A percentile compares a stretch with the other conserved stretches of the same genome.
Evolutionary conservation across 2,888 invertebrate genomes (phyloP).

Genomic region (Ferrisia virgata): DNA sequence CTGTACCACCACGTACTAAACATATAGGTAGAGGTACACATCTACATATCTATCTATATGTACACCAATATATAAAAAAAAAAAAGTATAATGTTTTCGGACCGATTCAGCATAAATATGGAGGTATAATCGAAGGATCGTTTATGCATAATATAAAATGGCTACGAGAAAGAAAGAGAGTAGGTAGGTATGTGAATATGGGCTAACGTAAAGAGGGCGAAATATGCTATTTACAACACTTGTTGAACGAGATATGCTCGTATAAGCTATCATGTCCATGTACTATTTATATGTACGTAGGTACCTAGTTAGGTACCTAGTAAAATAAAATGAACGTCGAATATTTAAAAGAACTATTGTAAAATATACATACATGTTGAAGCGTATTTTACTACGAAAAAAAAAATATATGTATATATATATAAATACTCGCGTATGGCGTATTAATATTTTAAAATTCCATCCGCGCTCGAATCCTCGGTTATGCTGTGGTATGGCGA

Average conservation of each 20-base stretch:
- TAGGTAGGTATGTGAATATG: neutral
- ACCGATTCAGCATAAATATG: conserved; percentile 14
- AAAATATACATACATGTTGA: neutral
- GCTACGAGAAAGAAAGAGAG: neutral
- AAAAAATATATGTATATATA: neutral
- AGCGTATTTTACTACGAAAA: neutral
- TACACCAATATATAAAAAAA: neutral
- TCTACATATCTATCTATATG: too few species aligned
- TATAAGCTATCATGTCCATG: neutral
- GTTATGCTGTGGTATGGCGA: too few species aligned
- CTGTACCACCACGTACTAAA: too few species aligned
- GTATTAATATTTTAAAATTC: neutral
- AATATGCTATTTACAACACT: neutral
- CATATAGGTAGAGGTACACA: too few species aligned
- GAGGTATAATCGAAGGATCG: neutral
- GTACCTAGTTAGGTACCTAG: too few species aligned
- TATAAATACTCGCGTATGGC: neutral
- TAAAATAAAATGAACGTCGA: neutral
- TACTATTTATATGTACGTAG: too few species aligned
- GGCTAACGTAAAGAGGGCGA: neutral
- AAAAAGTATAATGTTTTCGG: neutral
- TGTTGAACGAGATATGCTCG: neutral
- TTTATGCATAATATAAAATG: neutral
- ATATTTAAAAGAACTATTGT: conserved; percentile 1
- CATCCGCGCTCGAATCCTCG: neutral